phyloP scores from a whole-genome alignment of 2,113 vertebrate species.

The Ctenomys sociabilis region DNA sequence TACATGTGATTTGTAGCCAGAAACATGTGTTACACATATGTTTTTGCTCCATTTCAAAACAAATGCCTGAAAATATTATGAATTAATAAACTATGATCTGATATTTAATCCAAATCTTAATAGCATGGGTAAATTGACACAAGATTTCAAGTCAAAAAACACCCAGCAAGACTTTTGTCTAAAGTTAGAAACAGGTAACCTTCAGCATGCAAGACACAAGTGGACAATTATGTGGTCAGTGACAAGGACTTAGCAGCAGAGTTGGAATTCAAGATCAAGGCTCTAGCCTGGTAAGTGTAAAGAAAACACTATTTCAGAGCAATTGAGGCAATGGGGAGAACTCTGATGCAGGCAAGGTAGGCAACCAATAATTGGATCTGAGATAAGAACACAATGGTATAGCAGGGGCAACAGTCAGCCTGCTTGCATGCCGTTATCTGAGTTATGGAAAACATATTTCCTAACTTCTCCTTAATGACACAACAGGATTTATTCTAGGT shows the following conservation, averaged over 20 bases:
- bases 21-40: conserved; percentile 13
- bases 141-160: conserved; percentile 48
- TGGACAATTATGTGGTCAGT: background rate
- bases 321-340: background rate
- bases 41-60: conserved; percentile 48
- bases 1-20: background rate
- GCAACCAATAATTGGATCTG: background rate
- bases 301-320: background rate
- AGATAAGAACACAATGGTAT: background rate
- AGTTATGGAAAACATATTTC: background rate
- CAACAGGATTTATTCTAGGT: conserved; percentile 29
- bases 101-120: conserved; percentile 46
- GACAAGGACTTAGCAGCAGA: background rate
- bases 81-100: conserved; percentile 37
- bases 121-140: conserved; percentile 17
- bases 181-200: conserved; percentile 2
- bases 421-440: background rate
- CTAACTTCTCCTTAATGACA: conserved; percentile 45
- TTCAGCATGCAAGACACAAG: background rate
- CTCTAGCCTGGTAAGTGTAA: background rate
- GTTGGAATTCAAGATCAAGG: conserved; percentile 13
- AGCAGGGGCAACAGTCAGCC: background rate
- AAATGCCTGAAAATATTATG: conserved; percentile 6
- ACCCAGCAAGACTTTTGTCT: background rate
- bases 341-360: background rate